Evolutionary conservation across 2,888 invertebrate species (phyloP).

Genomic region (Ectemnius lituratus): DNA sequence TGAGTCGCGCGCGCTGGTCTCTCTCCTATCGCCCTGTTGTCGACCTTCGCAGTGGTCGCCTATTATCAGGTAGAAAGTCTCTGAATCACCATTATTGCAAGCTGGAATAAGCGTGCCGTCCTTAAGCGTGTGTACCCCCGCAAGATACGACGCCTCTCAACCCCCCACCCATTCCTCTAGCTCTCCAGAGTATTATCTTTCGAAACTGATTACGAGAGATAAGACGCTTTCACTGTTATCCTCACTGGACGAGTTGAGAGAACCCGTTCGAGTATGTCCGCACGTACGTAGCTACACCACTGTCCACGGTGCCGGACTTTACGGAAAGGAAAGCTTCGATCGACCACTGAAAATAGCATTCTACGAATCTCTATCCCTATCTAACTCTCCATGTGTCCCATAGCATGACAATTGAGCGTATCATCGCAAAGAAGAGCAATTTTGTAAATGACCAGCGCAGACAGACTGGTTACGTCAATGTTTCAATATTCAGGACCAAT

Average conservation of each 20-base stretch:
- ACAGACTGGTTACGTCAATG: constrained; percentile 59
- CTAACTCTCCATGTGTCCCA: neutral
- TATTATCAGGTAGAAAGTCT: constrained; percentile 17
- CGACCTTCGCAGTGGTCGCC: constrained; percentile 2
- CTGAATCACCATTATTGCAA: constrained; percentile 16
- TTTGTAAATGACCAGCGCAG: constrained; percentile 57
- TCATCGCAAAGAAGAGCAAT: constrained; percentile 55
- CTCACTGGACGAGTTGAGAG: neutral
- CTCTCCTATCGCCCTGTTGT: neutral
- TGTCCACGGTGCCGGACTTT: too few relatives aligned
- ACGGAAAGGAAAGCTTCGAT: constrained; percentile 28
- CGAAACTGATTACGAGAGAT: constrained; percentile 1
- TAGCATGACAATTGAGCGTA: constrained; percentile 17
- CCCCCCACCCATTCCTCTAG: neutral
- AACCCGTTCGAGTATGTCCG: too few relatives aligned
- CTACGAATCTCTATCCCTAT: constrained; percentile 10
- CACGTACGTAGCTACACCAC: too few relatives aligned
- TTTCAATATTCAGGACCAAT: constrained; percentile 62
- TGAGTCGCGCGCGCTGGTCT: constrained; percentile 11
- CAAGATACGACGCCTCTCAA: neutral
- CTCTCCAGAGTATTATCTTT: neutral
- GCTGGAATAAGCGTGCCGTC: constrained; percentile 5
- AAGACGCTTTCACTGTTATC: constrained; percentile 5
- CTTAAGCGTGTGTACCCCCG: neutral
- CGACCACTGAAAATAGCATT: constrained; percentile 19